These are phyloP conservation scores for Dreissena rostriformis DNA, from an alignment of 1,140 invertebrate genomes.

Conservation along the genomic window DNA sequence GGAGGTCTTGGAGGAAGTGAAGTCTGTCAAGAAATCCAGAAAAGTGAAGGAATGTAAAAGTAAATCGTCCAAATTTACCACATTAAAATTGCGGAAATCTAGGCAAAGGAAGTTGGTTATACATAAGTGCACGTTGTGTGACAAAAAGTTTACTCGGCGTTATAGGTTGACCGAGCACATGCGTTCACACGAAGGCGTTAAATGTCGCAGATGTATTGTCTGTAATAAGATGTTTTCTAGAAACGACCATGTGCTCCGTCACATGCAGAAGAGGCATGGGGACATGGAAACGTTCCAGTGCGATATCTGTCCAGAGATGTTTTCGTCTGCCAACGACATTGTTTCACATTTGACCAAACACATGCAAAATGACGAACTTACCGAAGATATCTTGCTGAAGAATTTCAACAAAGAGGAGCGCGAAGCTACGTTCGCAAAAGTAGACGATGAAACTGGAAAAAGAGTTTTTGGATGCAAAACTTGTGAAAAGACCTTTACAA, in stretches of 20 bases:
- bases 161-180: conserved; percentile 36
- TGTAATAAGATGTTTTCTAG: conserved; percentile 19
- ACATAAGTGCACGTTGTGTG: conserved; percentile 6
- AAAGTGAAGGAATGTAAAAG: too few relatives aligned
- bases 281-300: conserved; percentile 18
- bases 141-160: conserved; percentile 18
- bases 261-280: conserved; percentile 30
- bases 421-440: conserved; percentile 1
- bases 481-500: conserved; percentile 19
- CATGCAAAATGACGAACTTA: conserved; percentile 3
- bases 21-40: too few relatives aligned
- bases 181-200: conserved; percentile 37
- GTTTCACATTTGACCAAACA: conserved; percentile 32
- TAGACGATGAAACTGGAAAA: conserved; percentile 8
- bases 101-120: neutral
- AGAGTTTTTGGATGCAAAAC: conserved; percentile 6
- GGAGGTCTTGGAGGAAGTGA: neutral
- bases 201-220: conserved; percentile 32
- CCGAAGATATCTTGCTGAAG: neutral
- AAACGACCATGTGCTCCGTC: conserved; percentile 24
- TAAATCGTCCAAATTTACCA: neutral
- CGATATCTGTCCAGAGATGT: conserved; percentile 23
- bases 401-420: conserved; percentile 3
- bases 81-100: neutral
- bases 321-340: conserved; percentile 24